Conservation (phyloP, 2,797 vertebrate species). For the Acestrorhynchus altus region DNA sequence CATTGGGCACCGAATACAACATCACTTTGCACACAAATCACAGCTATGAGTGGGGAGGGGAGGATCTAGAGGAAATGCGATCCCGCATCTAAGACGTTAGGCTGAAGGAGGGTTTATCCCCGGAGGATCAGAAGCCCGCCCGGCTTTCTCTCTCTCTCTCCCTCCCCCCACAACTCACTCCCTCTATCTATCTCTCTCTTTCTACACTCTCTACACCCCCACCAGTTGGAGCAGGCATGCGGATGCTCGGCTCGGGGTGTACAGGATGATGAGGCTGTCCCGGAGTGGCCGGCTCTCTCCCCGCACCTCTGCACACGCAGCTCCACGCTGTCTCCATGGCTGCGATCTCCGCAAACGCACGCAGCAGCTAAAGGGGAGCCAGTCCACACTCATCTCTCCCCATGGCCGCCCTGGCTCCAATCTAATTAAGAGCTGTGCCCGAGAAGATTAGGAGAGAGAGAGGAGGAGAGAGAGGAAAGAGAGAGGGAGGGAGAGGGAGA, state of each 20-base stretch:
- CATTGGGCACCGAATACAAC: slow-evolving; percentile 31
- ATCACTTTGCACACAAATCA: slow-evolving; percentile 46
- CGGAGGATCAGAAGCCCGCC: slow-evolving; percentile 46
- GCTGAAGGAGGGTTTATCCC: slow-evolving; percentile 54
- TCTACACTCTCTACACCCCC: slow-evolving; percentile 48
- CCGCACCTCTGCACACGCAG: slow-evolving; percentile 62
- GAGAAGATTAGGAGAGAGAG: slow-evolving; percentile 57
- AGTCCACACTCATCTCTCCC: slow-evolving; percentile 62
- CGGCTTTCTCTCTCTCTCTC: slow-evolving; percentile 34
- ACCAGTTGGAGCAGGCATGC: slow-evolving; percentile 71
- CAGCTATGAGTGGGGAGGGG: slow-evolving; percentile 19
- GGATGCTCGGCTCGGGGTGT: slow-evolving; percentile 65
- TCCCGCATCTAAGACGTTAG: slow-evolving; percentile 47
- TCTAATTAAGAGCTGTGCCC: slow-evolving; percentile 61
- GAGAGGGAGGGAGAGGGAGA: slow-evolving; percentile 20
- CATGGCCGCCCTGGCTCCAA: slow-evolving; percentile 60
- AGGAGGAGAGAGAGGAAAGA: slow-evolving; percentile 35
- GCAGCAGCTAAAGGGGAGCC: slow-evolving; percentile 62
- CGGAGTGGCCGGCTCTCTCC: slow-evolving; percentile 64
- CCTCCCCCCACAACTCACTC: slow-evolving; percentile 60
- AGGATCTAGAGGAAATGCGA: slow-evolving; percentile 28
- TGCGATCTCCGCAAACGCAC: slow-evolving; percentile 55
- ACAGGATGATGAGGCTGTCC: slow-evolving; percentile 72
- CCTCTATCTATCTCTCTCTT: slow-evolving; percentile 1
- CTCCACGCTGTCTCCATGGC: slow-evolving; percentile 43